Conservation (phyloP, 2,113 vertebrate genomes). For the Aspidoscelis tigris region DNA sequence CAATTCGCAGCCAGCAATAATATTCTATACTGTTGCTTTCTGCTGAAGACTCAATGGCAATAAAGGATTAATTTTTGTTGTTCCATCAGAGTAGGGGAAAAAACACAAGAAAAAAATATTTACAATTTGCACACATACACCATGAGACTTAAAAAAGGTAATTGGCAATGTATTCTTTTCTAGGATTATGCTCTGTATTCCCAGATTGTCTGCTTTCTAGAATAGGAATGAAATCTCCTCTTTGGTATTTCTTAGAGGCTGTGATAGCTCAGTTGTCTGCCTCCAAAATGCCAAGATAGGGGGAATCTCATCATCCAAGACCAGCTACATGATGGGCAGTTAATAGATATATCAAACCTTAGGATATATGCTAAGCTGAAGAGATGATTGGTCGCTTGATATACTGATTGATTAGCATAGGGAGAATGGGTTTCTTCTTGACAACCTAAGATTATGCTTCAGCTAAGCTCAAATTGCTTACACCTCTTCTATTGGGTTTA, state of each 20-base stretch:
- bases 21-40: conserved; percentile 53
- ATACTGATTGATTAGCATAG: conserved; percentile 98
- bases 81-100: conserved; percentile 26
- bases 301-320: conserved; percentile 88
- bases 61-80: conserved; percentile 56
- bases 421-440: conserved; percentile 94
- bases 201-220: conserved; percentile 89
- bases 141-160: conserved; percentile 66
- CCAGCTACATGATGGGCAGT: conserved; percentile 90
- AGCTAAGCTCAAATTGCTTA: conserved; percentile 95
- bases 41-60: conserved; percentile 50
- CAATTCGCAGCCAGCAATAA: conserved; percentile 63
- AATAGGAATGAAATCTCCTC: conserved; percentile 91
- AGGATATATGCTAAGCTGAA: conserved; percentile 94
- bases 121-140: conserved; percentile 67
- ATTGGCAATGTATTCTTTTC: conserved; percentile 75
- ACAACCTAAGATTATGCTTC: conserved; percentile 97
- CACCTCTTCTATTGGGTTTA: conserved; percentile 90
- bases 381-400: conserved; percentile 92
- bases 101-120: conserved; percentile 65
- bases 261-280: conserved; percentile 96
- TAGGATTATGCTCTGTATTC: conserved; percentile 76
- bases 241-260: conserved; percentile 95
- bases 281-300: conserved; percentile 93
- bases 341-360: conserved; percentile 99